Base-by-base conservation (phyloP, 2,888 invertebrate species). In the Hemistola chrysoprasaria region DNA sequence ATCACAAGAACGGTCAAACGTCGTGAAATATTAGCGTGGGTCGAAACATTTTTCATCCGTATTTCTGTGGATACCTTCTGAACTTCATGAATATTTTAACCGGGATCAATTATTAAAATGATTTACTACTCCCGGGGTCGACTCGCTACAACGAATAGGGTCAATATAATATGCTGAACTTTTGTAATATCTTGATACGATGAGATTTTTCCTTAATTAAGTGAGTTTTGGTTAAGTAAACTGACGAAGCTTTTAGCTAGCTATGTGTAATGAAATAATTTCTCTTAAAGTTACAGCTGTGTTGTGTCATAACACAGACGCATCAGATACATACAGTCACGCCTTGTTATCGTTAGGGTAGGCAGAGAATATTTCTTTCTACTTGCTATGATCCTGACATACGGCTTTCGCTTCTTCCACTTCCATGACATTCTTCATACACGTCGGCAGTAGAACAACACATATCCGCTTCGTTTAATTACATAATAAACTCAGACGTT, bases 71-170 rank as follows among this genome's bases (percentile, higher is more conserved):
- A 72, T 72, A 77, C 80, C 77, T 82, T 71, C 73, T 68, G 71
- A 79, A 77, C 70, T 81, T 80, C 80, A 84, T 88, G 86, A 86
- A 87, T 87, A 86, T 87, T 86, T 85, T 77, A 76, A 62, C 60
- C 66, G 57, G 69, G 80, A 86, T 88, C 83, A 86, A 86, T 87
- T 88, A 88, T 88, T 87, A 84, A 87, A 82, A 87, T 87, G 85
- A 87, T 87, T 86, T 87, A 87, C 81, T 78, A 70, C 78, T 39
- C 70, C 66, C 60, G 64, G 50, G 62, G 65, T 51, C 63, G 58
- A 61, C 60, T 59, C 65, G 66, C n/a, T n/a, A 63, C 66, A 75
- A 73, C 69, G 67, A 56, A 64, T 59, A 53, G 60, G 56, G 50
- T 55, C 59, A 68, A 66, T 68, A 68, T n/a, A n/a, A n/a, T 69